Evolutionary conservation across 2,888 invertebrate genomes (phyloP), one percentile per base, ranked within the genome.

Genomic region (Caenorhabditis sp.): DNA sequence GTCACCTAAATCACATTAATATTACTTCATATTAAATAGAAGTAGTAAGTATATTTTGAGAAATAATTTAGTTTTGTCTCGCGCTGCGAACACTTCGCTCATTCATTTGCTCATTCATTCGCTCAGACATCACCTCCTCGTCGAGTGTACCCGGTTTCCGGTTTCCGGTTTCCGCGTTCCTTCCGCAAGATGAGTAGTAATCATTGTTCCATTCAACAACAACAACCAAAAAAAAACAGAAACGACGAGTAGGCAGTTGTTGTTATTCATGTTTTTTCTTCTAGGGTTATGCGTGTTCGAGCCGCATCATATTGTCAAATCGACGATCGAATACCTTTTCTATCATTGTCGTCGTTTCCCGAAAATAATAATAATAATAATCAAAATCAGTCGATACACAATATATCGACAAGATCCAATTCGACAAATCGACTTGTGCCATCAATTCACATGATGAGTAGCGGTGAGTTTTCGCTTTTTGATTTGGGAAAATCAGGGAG

Each of bases 301-400:
- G 79, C 79, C 12, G 71, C 76, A 31, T 79, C 79, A 31, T 79
- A 75, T 61, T 79, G 79, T 66, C 79, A 79, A 49, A 63, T 79
- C 61, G 71, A 74, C 17, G 79, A 79, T 53, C 65, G 69, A 12
- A 57, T 66, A 8, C 78, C 71, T 24, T 77, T 77, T 51, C 50
- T 77, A n/a, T n/a, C n/a, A n/a, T n/a, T n/a, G n/a, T n/a, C n/a
- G n/a, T n/a, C n/a, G 19, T 58, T 69, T 3, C 67, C 77, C 23
- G 53, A 72, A 14, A 43, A 43, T 14, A 17, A 19, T 57, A 57
- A 67, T 8, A 61, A 60, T 23, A 43, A 43, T 14, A 17, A 19
- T 57, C 50, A 67, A 3, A 61, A 60, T 23, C 24, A 43, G 14
- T 61, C 57, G 31, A 60, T 43, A 58, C 64, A 4, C 37, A 66